Evolutionary conservation across 2,797 vertebrate species (phyloP), one percentile per base, ranked within the genome.

Genomic region (Gephyroberyx darwinii): DNA sequence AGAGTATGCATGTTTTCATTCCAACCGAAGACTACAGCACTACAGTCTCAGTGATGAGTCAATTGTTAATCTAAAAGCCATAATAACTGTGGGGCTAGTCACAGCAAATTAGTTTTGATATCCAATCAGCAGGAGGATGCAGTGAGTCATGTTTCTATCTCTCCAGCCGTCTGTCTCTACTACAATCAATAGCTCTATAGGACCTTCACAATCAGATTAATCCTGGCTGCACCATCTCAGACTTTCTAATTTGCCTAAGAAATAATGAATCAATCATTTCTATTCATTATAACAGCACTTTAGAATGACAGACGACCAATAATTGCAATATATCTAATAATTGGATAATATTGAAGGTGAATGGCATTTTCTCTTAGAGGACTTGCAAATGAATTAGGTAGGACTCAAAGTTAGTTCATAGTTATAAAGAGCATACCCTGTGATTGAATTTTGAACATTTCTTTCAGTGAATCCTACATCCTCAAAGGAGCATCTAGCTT

Each of bases 121-220:
- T 52, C 12, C 62, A 52, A 52, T 37, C 48, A 37, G 9, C 22
- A 45, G 5, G 19, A 47, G n/a, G 31, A 17, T 14, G 19, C 17
- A 65, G 75, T 74, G 84, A 83, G 60, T 65, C 65, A 43, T 59
- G 53, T 50, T 63, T 71, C 77, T 77, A 26, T 26, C 26, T 26
- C 72, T 63, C 77, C 75, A 47, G 64, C 71, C 50, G 41, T 65
- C 56, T 67, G 57, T 70, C 47, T 78, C 65, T 75, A 69, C 70
- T 67, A 56, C 64, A 59, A 41, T 63, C 62, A 56, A 65, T 55
- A 48, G 48, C 65, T 59, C 61, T 54, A 67, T 8, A 41, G 60
- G 73, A 67, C 69, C 74, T 74, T 76, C 55, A 51, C 62, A 78
- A 74, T 83, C 57, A 76, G 81, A 76, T 81, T 68, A 83, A 77